A percentile compares a stretch with the other conserved stretches of the same genome.
Conservation (phyloP, 2,797 vertebrate species). For the Dermochelys coriacea region DNA sequence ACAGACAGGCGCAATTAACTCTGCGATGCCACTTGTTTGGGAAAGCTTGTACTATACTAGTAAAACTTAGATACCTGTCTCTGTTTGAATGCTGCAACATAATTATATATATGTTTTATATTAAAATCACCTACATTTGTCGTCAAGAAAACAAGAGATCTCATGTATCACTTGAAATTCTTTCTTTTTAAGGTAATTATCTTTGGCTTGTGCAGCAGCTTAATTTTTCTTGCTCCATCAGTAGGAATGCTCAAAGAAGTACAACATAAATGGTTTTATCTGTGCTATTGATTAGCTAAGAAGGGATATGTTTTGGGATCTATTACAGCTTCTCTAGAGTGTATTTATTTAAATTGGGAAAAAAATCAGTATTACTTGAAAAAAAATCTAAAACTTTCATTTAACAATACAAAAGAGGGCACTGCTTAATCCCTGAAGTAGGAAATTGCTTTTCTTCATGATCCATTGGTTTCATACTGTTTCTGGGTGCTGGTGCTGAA, state of each 20-base stretch:
- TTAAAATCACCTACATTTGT: constrained; percentile 47
- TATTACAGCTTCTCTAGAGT: constrained; percentile 65
- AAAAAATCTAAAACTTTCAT: constrained; percentile 77
- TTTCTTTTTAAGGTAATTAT: constrained; percentile 70
- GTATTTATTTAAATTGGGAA: constrained; percentile 76
- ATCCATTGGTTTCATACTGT: constrained; percentile 81
- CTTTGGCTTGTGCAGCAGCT: constrained; percentile 57
- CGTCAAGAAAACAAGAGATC: constrained; percentile 22
- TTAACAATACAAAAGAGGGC: constrained; percentile 81
- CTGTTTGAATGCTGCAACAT: constrained; percentile 16
- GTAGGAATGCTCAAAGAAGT: constrained; percentile 60
- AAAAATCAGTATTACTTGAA: constrained; percentile 63
- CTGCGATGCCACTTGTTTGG: not conserved
- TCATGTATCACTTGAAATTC: constrained; percentile 36
- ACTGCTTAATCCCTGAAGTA: constrained; percentile 84
- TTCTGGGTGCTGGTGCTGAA: constrained; percentile 70
- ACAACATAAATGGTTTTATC: constrained; percentile 65
- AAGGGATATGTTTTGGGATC: constrained; percentile 60
- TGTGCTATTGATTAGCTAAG: constrained; percentile 71
- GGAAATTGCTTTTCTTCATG: constrained; percentile 85
- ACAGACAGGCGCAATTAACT: not conserved
- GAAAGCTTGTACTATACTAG: not conserved
- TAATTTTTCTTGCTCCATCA: constrained; percentile 60
- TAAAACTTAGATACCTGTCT: constrained; percentile 21
- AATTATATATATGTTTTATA: not conserved